A percentile compares a stretch with the other conserved stretches of the same genome.
phyloP scores from a whole-genome alignment of 2,113 vertebrate species.

The Smithornis capensis region DNA sequence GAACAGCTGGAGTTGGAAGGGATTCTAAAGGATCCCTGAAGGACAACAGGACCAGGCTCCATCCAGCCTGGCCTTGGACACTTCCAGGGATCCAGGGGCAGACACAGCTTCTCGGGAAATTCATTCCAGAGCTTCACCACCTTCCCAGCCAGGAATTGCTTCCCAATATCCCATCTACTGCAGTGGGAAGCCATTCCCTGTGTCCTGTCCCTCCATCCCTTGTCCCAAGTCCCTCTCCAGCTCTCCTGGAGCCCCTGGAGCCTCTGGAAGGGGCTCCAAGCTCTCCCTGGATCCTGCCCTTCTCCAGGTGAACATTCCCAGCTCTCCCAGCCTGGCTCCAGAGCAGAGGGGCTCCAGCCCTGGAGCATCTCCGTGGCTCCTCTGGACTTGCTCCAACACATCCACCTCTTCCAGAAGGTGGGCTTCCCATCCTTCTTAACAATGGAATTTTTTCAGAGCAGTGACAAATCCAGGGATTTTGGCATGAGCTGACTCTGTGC shows the following conservation, averaged over 20 bases:
- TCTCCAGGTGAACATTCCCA: background rate
- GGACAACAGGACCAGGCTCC: no score
- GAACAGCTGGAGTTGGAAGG: background rate
- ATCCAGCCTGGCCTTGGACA: no score
- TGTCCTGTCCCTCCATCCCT: background rate
- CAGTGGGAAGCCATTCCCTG: background rate
- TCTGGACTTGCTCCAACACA: background rate
- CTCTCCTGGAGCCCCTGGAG: background rate
- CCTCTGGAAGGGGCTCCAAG: background rate
- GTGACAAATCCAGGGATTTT: background rate
- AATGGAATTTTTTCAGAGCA: background rate
- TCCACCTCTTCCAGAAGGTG: background rate
- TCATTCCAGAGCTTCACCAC: no score
- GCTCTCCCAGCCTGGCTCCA: background rate
- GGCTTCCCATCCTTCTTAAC: background rate
- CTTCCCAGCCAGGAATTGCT: background rate
- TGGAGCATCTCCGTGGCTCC: fast-evolving
- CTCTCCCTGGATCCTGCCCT: background rate
- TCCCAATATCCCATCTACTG: background rate
- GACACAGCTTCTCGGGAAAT: background rate
- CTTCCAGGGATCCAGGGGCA: background rate
- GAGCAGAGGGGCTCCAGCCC: background rate
- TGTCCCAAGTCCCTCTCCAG: background rate
- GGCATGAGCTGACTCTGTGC: no score
- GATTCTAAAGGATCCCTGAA: background rate